A percentile compares a stretch with the other conserved stretches of the same genome.
phyloP scores from a whole-genome alignment of 53 echinoderm and acorn worm genomes.

The Arbacia lixula region DNA sequence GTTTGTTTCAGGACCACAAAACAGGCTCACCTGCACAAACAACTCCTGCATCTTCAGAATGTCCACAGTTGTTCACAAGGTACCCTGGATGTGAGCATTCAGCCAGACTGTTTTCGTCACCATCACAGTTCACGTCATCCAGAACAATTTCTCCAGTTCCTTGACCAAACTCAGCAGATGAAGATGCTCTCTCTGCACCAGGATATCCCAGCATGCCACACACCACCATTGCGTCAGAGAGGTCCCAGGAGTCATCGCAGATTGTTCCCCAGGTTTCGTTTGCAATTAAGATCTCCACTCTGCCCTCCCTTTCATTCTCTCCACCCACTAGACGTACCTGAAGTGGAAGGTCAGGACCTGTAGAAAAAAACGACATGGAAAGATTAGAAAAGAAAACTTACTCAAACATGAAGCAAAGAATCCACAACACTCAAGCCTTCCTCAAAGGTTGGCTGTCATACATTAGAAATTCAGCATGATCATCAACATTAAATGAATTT shows the following conservation, averaged over 20 bases:
- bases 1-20: no score
- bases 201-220: slow-evolving; percentile 20
- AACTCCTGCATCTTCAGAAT: background rate
- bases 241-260: slow-evolving; percentile 5
- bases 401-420: no score
- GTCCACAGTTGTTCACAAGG: background rate
- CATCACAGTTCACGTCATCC: slow-evolving; percentile 14
- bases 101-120: background rate
- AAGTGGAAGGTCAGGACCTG: no score
- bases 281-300: background rate
- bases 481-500: no score
- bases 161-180: background rate
- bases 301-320: background rate
- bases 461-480: no score
- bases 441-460: no score
- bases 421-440: no score
- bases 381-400: no score
- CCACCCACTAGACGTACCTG: slow-evolving; percentile 11
- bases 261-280: slow-evolving; percentile 26
- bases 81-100: background rate
- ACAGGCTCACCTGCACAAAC: slow-evolving; percentile 25
- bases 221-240: slow-evolving; percentile 4
- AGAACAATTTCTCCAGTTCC: background rate
- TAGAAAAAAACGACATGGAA: no score
- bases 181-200: background rate